Percentiles rank a stretch among this genome's conserved stretches.
Conservation (phyloP, 1,140 invertebrate genomes). For the Camponotus floridanus region DNA sequence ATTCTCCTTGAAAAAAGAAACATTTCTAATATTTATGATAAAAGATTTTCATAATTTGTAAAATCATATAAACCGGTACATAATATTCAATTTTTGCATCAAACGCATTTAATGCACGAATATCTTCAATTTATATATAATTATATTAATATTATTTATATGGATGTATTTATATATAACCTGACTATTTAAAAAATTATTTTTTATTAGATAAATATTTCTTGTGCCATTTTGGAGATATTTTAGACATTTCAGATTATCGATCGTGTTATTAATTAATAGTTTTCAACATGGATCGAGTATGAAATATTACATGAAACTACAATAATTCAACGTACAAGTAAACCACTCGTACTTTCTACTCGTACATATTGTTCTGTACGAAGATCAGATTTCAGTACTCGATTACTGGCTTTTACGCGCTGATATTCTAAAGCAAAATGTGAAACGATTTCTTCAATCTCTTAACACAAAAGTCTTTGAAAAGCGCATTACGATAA, state of each 20-base stretch:
- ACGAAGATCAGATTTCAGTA: constrained; percentile 42
- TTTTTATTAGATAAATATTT: neutral
- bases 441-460: constrained; percentile 22
- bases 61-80: neutral
- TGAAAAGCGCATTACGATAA: constrained; percentile 7
- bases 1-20: neutral
- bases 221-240: neutral
- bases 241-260: neutral
- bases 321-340: constrained; percentile 31
- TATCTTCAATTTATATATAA: neutral
- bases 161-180: neutral
- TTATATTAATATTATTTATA: too few relatives aligned
- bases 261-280: neutral
- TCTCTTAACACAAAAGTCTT: constrained; percentile 37
- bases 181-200: neutral
- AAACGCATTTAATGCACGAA: neutral
- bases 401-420: constrained; percentile 39
- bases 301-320: neutral
- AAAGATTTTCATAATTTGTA: neutral
- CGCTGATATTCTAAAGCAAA: neutral
- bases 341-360: neutral
- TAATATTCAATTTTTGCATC: neutral
- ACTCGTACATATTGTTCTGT: neutral
- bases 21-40: neutral
- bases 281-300: neutral